Conservation (phyloP, 2,113 vertebrate species). For the Eretmochelys imbricata region DNA sequence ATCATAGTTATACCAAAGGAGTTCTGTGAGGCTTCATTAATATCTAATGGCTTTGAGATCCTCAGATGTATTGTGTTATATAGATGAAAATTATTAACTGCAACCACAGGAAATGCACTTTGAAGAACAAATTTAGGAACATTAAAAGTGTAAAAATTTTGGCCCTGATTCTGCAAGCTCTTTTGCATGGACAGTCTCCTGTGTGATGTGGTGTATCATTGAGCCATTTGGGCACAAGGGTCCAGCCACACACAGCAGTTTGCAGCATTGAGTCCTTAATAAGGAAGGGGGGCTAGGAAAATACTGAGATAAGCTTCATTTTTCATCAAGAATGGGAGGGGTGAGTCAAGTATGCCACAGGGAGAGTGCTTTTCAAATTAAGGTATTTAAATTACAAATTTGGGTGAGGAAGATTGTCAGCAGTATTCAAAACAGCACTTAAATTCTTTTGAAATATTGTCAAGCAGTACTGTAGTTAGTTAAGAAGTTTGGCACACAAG, state of each 20-base stretch:
- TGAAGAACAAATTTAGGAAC: not conserved
- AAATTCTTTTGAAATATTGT: conserved; percentile 69
- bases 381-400: conserved; percentile 82
- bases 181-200: not conserved
- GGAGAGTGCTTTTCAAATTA: conserved; percentile 68
- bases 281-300: not conserved
- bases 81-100: not conserved
- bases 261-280: not conserved
- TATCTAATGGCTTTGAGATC: not conserved
- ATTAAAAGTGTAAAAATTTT: not conserved
- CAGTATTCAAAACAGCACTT: conserved; percentile 73
- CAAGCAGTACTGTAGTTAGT: conserved; percentile 49
- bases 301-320: not conserved
- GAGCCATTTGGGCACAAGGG: not conserved
- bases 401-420: conserved; percentile 69
- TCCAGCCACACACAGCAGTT: not conserved
- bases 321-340: conserved; percentile 24
- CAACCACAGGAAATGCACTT: not conserved
- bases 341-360: conserved; percentile 53
- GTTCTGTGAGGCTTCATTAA: fast-evolving
- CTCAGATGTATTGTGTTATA: not conserved
- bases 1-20: fast-evolving
- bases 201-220: not conserved
- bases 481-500: conserved; percentile 54
- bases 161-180: not conserved